Conservation (phyloP, 2,888 invertebrate species). For the Acronicta psi region DNA sequence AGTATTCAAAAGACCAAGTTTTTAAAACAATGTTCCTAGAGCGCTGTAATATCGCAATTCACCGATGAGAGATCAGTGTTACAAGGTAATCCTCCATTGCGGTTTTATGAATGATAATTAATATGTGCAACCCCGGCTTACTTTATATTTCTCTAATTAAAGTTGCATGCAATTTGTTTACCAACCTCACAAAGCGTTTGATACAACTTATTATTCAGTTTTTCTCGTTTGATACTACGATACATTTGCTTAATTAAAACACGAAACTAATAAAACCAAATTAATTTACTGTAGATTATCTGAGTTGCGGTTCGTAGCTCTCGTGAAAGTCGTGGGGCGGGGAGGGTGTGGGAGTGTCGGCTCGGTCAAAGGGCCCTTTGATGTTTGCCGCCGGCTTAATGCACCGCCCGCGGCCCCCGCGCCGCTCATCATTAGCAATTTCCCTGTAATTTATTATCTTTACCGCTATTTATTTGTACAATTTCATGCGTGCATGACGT, state of each 20-base stretch:
- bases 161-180: neutral
- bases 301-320: constrained; percentile 57
- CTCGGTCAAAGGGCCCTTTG: constrained; percentile 88
- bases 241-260: constrained; percentile 50
- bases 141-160: no score
- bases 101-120: no score
- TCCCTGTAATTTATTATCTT: constrained; percentile 89
- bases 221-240: constrained; percentile 19
- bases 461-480: constrained; percentile 87
- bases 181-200: neutral
- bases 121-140: no score
- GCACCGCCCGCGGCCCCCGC: constrained; percentile 87
- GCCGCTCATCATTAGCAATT: constrained; percentile 88
- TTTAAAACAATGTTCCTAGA: no score
- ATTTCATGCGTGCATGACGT: constrained; percentile 77
- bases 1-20: no score
- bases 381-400: constrained; percentile 89
- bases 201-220: constrained; percentile 1
- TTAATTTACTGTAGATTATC: constrained; percentile 56
- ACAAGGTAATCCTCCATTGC: no score
- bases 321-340: constrained; percentile 63
- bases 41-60: no score
- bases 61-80: no score
- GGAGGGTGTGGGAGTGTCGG: constrained; percentile 85
- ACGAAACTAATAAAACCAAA: constrained; percentile 49